Evolutionary conservation across 1,140 invertebrate genomes (phyloP), one percentile per base, ranked within the genome.

Genomic region (Cydia splendana): DNA sequence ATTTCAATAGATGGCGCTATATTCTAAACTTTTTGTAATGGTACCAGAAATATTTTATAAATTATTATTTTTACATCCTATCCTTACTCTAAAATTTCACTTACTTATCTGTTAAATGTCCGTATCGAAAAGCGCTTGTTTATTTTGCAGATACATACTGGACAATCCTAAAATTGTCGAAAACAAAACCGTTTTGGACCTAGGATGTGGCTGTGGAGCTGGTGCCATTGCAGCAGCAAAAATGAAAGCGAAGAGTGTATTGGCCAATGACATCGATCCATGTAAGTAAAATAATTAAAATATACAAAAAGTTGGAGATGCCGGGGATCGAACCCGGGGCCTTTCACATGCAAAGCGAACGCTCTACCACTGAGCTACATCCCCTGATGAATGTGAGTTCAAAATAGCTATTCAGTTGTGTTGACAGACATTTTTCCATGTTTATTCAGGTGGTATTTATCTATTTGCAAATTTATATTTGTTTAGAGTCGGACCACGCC

Each of bases 281-380:
- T 86, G 91, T 91, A 84, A 87, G 87, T 82, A 79, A 78, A 76
- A 53, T 77, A 76, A 69, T 20, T 75, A 53, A 78, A 77, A 69
- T 20, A 69, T 18, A 78, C 82, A 85, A 87, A 84, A 81, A 80
- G 75, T 79, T 95, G 95, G 95, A 96, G 95, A 95, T 95, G 95
- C 95, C 95, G 95, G 95, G 96, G 96, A 96, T 97, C 95, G 96
- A 97, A 97, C 96, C 96, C 96, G 95, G 96, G 96, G 95, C 96
- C 96, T 97, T 96, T 96, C 96, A 96, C 96, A 97, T 97, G 96
- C 96, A 96, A 97, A 97, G 96, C 96, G 96, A 97, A 96, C 96
- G 96, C 96, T 97, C 96, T 97, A 97, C 97, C 96, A 94, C 94
- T 95, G 94, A 94, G 92, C 94, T 94, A 94, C 93, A 94, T 95